A percentile compares a stretch with the other conserved stretches of the same genome.
Conservation (phyloP, 2,888 invertebrate genomes). For the Capitulum mitella region DNA sequence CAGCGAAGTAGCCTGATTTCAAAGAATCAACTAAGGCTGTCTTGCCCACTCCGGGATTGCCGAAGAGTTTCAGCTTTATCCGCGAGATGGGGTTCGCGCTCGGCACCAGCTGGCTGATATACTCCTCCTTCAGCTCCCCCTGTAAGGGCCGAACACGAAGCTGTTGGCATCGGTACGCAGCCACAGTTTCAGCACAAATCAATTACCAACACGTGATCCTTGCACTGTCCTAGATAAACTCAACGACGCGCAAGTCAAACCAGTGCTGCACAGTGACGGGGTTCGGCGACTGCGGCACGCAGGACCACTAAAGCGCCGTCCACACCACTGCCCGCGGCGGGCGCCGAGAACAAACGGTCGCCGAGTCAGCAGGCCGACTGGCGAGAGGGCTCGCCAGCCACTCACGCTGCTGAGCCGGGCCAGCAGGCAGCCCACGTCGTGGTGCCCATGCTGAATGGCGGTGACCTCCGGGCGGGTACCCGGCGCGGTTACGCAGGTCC, state of each 20-base stretch:
- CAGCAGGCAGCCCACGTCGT: constrained; percentile 59
- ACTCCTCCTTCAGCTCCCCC: constrained; percentile 47
- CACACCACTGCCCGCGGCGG: no score
- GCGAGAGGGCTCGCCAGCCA: not conserved
- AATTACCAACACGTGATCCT: no score
- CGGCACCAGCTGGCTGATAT: constrained; percentile 57
- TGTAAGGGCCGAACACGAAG: no score
- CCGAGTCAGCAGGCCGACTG: not conserved
- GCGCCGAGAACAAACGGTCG: no score
- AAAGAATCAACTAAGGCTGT: constrained; percentile 58
- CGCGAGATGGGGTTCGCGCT: constrained; percentile 52
- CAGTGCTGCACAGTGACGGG: no score
- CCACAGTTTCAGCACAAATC: no score
- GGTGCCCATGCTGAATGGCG: constrained; percentile 63
- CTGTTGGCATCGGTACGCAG: no score
- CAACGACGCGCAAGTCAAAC: no score
- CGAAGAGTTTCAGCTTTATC: constrained; percentile 61
- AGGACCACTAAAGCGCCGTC: no score
- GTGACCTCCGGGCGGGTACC: constrained; percentile 66
- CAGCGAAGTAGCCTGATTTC: constrained; percentile 59
- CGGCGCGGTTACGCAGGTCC: constrained; percentile 59
- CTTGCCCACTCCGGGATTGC: constrained; percentile 64
- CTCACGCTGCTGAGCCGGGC: constrained; percentile 55
- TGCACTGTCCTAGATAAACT: no score
- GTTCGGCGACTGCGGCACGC: no score